A percentile compares a stretch with the other conserved stretches of the same genome.
phyloP scores from a whole-genome alignment of 2,797 vertebrate genomes.

The Molothrus aeneus region DNA sequence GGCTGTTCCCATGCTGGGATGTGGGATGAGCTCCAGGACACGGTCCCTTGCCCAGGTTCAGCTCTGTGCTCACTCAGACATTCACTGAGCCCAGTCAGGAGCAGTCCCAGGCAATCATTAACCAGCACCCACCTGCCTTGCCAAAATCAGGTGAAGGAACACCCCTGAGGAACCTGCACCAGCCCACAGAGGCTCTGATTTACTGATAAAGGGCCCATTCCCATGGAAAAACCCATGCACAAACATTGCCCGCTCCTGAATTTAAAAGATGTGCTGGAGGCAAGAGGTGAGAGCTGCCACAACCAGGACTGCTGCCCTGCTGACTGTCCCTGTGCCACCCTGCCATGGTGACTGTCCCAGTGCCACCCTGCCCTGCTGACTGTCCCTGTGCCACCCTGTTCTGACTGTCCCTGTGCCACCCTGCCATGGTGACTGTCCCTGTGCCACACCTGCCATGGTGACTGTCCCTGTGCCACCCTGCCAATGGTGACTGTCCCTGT shows the following conservation, averaged over 20 bases:
- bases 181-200: neutral
- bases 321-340: neutral
- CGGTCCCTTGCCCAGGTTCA: rapidly evolving
- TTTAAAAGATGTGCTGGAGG: neutral
- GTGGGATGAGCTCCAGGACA: rapidly evolving
- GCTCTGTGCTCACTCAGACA: neutral
- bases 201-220: neutral
- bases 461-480: too few species aligned
- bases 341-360: neutral
- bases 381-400: too few species aligned
- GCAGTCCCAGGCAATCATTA: neutral
- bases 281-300: rapidly evolving
- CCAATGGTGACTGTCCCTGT: too few species aligned
- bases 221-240: neutral
- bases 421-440: too few species aligned
- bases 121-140: neutral
- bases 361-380: too few species aligned
- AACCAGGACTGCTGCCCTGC: rapidly evolving
- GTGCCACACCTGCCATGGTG: too few species aligned
- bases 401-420: too few species aligned
- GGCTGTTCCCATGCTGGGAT: rapidly evolving
- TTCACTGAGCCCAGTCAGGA: neutral
- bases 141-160: neutral
- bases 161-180: neutral
- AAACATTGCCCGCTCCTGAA: rapidly evolving